Evolutionary conservation across 1,140 invertebrate genomes (phyloP), one percentile per base, ranked within the genome.

Genomic region (Drosophila sp.): DNA sequence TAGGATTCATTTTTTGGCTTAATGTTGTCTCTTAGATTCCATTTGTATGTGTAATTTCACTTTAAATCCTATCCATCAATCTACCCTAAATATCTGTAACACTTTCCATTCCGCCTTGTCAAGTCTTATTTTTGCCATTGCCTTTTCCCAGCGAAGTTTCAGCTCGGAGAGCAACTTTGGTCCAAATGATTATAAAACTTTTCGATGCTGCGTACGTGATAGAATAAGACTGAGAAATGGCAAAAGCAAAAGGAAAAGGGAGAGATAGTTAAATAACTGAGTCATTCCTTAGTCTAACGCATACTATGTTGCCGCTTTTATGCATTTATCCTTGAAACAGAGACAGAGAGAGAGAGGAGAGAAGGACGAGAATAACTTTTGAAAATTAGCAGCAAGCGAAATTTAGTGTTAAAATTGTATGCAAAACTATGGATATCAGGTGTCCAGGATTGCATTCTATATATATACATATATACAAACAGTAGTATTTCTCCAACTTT

Each of bases 231-330:
- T 25, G 27, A 32, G 40, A 60, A 55, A 23, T 29, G 58, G 38
- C n/a, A 47, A 33, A 33, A 54, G 58, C 6, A 7, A 58, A 2
- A 4, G 4, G 5, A 58, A 10, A 40, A 10, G 17, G 0, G 27
- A 55, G 27, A 23, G 56, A 58, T 23, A 25, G 32, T 25, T 35
- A 57, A 33, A 35, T 55, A 35, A 65, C 67, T 27, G 23, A 30
- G 25, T 44, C 58, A 40, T 33, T 29, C 33, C 25, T 55, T 55
- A 29, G 55, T 35, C 35, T 50, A 40, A 50, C 62, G 57, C 60
- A 25, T n/a, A 70, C 77, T 70, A 66, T 79, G 77, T 63, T 79
- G 76, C 70, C 67, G 68, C 40, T 72, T 80, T 76, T 41, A 55
- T 60, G 58, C 74, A 77, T 65, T 76, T 77, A 17, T 56, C 63